Conservation (phyloP, 1,140 invertebrate species). For the Ruditapes philippinarum region DNA sequence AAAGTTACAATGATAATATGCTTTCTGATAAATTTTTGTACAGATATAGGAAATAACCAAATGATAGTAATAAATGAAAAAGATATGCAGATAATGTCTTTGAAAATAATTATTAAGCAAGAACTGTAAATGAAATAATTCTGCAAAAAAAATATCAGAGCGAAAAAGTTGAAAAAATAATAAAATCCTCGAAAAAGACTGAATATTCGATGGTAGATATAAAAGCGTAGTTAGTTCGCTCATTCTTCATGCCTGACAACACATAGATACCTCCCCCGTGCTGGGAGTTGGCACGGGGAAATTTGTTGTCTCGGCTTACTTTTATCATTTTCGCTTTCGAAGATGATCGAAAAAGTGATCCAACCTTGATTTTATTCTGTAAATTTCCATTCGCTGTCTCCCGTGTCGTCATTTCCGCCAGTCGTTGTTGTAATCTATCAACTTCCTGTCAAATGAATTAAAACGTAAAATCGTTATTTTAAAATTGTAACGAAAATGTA, state of each 20-base stretch:
- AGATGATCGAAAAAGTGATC: slow-evolving; percentile 62
- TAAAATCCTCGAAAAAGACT: neutral
- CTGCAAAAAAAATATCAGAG: too few relatives aligned
- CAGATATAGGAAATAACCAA: too few relatives aligned
- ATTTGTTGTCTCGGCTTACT: slow-evolving; percentile 55
- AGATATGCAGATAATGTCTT: too few relatives aligned
- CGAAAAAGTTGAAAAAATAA: neutral
- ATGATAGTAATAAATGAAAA: too few relatives aligned
- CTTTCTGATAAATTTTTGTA: too few relatives aligned
- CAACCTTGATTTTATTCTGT: slow-evolving; percentile 77
- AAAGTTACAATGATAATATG: too few relatives aligned
- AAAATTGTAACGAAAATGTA: too few relatives aligned
- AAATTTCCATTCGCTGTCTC: slow-evolving; percentile 70
- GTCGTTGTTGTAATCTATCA: slow-evolving; percentile 65
- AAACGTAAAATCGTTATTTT: too few relatives aligned
- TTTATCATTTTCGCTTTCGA: slow-evolving; percentile 65
- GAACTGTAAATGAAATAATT: too few relatives aligned
- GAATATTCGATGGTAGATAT: neutral
- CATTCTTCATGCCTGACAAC: slow-evolving; percentile 61
- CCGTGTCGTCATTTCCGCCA: slow-evolving; percentile 69
- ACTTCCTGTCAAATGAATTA: too few relatives aligned
- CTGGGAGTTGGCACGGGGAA: neutral
- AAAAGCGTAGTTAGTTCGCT: slow-evolving; percentile 3
- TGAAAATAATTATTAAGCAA: too few relatives aligned
- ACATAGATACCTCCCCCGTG: slow-evolving; percentile 35